These are phyloP conservation scores for Drosophila parabipectinata DNA, from an alignment of 1,140 invertebrate species.

Conservation along the genomic window DNA sequence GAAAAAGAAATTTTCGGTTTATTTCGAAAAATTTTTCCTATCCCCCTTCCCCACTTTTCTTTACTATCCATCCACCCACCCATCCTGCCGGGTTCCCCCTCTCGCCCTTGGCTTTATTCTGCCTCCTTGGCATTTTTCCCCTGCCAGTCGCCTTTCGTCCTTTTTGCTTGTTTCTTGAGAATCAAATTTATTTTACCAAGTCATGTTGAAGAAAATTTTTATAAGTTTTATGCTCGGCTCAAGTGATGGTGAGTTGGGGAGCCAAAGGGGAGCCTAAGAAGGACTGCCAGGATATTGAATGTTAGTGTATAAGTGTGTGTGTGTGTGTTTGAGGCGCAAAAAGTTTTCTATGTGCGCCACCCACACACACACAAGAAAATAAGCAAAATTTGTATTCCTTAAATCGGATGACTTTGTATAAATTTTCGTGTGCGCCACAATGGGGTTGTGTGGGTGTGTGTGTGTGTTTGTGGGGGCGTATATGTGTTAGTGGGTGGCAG, in stretches of 20 bases:
- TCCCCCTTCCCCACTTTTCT: slow-evolving; percentile 24
- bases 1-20: slow-evolving; percentile 75
- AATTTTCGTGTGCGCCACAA: slow-evolving; percentile 80
- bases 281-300: slow-evolving; percentile 10
- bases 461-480: slow-evolving; percentile 27
- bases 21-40: slow-evolving; percentile 59
- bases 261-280: slow-evolving; percentile 8
- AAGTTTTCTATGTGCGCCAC: slow-evolving; percentile 54
- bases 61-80: slow-evolving; percentile 1
- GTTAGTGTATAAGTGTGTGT: slow-evolving; percentile 29
- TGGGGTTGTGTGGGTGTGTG: slow-evolving; percentile 70
- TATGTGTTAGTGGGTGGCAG: slow-evolving; percentile 57
- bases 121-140: slow-evolving; percentile 33
- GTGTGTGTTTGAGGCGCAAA: slow-evolving; percentile 28
- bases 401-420: slow-evolving; percentile 84
- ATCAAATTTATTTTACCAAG: slow-evolving; percentile 84
- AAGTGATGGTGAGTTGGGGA: slow-evolving; percentile 63
- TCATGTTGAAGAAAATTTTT: slow-evolving; percentile 84
- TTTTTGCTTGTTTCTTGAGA: slow-evolving; percentile 79
- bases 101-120: background rate
- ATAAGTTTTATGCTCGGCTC: slow-evolving; percentile 83
- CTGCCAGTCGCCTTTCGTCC: slow-evolving; percentile 25
- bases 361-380: slow-evolving; percentile 58
- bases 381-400: slow-evolving; percentile 84
- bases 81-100: background rate